Percentiles rank a stretch among this genome's conserved stretches.
Conservation (phyloP, 1,140 invertebrate genomes). For the Cardiocondyla obscurior region DNA sequence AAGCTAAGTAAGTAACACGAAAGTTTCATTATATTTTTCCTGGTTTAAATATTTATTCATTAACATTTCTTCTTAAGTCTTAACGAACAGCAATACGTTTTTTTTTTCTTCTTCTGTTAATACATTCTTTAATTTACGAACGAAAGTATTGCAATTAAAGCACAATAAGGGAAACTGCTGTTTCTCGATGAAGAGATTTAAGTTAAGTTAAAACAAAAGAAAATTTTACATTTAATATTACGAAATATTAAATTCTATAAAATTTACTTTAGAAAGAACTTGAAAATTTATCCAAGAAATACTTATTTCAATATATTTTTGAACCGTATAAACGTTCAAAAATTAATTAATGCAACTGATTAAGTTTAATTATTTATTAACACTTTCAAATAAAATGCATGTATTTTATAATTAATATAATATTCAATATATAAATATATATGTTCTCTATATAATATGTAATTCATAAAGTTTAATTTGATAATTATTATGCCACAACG, state of each 20-base stretch:
- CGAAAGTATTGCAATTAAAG: background rate
- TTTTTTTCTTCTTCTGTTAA: background rate
- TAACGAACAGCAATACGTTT: background rate
- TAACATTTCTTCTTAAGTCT: background rate
- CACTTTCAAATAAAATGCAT: background rate
- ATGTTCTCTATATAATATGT: background rate
- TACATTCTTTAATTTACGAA: background rate
- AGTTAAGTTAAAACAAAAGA: background rate
- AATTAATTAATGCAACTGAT: background rate
- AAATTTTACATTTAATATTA: background rate
- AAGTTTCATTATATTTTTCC: background rate
- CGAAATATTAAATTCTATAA: background rate
- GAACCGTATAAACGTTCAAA: background rate
- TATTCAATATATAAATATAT: background rate
- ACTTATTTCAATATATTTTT: background rate
- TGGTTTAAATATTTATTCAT: background rate
- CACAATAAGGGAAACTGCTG: background rate
- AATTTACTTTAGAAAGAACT: background rate
- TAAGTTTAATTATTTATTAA: background rate
- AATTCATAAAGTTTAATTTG: constrained; percentile 18
- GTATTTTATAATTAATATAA: background rate
- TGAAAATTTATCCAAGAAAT: background rate
- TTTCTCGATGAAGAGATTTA: background rate
- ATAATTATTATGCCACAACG: background rate
- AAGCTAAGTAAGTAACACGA: background rate